These are phyloP conservation scores for Pseudolycoriella hygida DNA, from an alignment of 2,888 invertebrate species.

Conservation along the genomic window DNA sequence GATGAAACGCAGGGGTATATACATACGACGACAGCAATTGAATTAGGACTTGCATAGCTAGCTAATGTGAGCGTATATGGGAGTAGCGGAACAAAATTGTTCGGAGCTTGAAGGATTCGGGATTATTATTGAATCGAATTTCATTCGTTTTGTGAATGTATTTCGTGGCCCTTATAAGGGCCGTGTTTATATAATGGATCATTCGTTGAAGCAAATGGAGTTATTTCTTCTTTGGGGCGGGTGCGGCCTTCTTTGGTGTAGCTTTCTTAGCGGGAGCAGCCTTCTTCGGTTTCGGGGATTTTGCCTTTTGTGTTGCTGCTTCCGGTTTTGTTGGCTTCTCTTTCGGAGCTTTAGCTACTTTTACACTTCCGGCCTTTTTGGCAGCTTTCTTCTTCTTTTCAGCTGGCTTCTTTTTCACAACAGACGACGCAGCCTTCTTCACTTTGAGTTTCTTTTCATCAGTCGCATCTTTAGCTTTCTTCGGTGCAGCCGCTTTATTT, in stretches of 20 bases:
- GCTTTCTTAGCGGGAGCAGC: background rate
- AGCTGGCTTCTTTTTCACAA: conserved; percentile 10
- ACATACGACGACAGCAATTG: no score
- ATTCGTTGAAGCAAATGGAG: background rate
- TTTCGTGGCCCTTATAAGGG: no score
- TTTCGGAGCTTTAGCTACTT: no score
- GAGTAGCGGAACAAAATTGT: no score
- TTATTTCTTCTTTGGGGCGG: background rate
- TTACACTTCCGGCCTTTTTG: background rate
- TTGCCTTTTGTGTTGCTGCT: background rate
- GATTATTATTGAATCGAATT: background rate
- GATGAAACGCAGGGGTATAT: no score
- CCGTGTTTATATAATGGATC: background rate
- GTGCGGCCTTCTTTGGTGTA: background rate
- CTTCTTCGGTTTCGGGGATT: background rate
- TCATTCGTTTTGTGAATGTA: background rate
- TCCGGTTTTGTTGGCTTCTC: background rate
- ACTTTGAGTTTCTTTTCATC: background rate
- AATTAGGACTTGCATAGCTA: no score
- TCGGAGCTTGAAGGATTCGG: no score
- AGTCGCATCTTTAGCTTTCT: background rate
- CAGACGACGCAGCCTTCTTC: background rate
- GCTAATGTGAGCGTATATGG: no score
- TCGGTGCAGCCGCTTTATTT: conserved; percentile 27
- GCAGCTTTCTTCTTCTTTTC: conserved; percentile 1